phyloP scores from a whole-genome alignment of 1,140 invertebrate genomes.

The Pygmarrhopalites habei region DNA sequence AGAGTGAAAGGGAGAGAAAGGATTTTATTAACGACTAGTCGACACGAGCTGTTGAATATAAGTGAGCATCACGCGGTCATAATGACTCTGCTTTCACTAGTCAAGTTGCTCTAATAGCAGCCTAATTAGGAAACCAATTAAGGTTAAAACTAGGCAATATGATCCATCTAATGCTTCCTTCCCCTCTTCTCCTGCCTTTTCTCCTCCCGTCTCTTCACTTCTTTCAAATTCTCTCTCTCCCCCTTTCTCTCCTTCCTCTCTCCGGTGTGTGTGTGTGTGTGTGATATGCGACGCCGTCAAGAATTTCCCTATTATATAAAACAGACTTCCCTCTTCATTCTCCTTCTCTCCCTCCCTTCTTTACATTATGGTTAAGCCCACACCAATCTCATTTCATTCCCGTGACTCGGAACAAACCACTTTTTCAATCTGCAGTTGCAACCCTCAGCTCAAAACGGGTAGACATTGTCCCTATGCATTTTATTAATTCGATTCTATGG shows the following conservation, averaged over 20 bases:
- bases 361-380: conserved; percentile 5
- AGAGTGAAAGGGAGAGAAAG: neutral
- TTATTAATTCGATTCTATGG: no score
- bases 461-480: no score
- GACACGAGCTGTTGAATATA: conserved; percentile 30
- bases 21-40: conserved; percentile 24
- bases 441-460: no score
- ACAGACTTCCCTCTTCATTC: no score
- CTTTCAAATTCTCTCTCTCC: neutral
- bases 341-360: conserved; percentile 1
- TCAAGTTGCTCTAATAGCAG: conserved; percentile 35
- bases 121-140: conserved; percentile 40
- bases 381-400: conserved; percentile 8
- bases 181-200: conserved; percentile 1
- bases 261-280: no score
- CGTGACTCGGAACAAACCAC: neutral
- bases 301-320: neutral
- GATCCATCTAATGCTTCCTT: conserved; percentile 37
- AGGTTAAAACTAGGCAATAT: conserved; percentile 37
- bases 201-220: neutral
- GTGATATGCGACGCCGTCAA: no score
- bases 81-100: conserved; percentile 31
- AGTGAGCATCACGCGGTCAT: conserved; percentile 35
- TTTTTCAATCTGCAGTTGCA: no score
- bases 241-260: neutral